Base-by-base conservation (phyloP, 2,797 vertebrate species). In the Sciurus carolinensis region DNA sequence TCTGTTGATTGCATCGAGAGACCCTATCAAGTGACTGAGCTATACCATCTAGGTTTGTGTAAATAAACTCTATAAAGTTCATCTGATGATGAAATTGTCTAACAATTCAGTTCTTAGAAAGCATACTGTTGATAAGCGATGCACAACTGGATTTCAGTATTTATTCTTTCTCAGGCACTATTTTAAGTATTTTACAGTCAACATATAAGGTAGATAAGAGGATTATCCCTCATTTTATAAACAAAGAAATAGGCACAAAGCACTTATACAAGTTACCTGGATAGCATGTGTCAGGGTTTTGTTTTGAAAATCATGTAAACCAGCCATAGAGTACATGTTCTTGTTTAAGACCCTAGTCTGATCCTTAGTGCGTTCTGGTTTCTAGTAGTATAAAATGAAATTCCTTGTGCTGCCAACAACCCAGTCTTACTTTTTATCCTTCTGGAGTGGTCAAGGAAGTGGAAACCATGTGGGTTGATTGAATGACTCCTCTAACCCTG, bases 401-500 rank as follows among this genome's bases (percentile, higher is more conserved):
- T 72, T 59, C 36, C 28, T 75, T 22, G n/a, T 22, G 39, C 12
- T 13, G 8, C 2, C 0, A 9, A 36, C 3, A 17, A 24, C 79
- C 81, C 7, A 0, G 28, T 12, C 12, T 67, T 69, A 11, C 5
- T 62, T 36, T 79, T 59, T 22, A 0, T 1, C 13, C 20, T 26
- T 6, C 1, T 33, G 3, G 6, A 15, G 18, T 64, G 7, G 17
- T 54, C 44, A 12, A 20, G 39, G 28, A 62, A 39, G 26, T n/a
- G 54, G 64, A 71, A 28, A 36, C 17, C 5, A 0, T 24, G 2
- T 13, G 47, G 3, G 7, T 5, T 52, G 14, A 26, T 0, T n/a
- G 0, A 0, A 0, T 14, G 39, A 17, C 17, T 86, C 28, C 44
- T 66, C n/a, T 76, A 44, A 52, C 6, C 7, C 1, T 3, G 52